Evolutionary conservation across 2,888 invertebrate genomes (phyloP), one percentile per base, ranked within the genome.

Genomic region (Catotricha subobsoleta): DNA sequence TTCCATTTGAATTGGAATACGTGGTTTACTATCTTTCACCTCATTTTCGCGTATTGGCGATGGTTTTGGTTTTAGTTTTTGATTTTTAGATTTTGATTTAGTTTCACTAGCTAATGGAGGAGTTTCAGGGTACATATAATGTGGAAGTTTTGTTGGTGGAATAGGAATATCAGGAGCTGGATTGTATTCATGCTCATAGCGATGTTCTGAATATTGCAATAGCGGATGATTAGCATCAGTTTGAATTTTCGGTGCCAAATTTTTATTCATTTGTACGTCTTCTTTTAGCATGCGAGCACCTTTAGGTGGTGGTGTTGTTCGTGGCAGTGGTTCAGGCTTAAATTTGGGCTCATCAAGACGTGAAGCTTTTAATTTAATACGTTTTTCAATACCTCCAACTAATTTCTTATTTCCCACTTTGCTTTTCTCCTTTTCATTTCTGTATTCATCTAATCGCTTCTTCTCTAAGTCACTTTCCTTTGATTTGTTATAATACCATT

Each of bases 131-230:
- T 69, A 70, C 55, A 74, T 62, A 51, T 71, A 73, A 56, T 73
- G 72, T 30, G 73, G 71, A 48, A 74, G 67, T 52, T 72, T 72
- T 12, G 71, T 69, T 8, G 71, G 72, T 50, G 72, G 68, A 27
- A 68, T 36, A 15, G 60, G 57, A 8, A 60, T 54, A 23, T 59
- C 60, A 2, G 57, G 47, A 3, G 53, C 54, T 42, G 58, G 57
- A 42, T 71, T 68, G 48, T 71, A 71, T 43, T 69, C 66, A 42
- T 69, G 71, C 54, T 82, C 82, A 53, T 75, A 82, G 44, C 80
- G 70, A 55, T 80, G 78, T 54, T 80, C 79, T 1, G 81, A 81
- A 59, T 83, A 81, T 52, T 82, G 82, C 16, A 80, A 60, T 40
- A 80, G 61, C 3, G 80, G 80, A 61, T 82, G 81, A 38, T 70